These are phyloP conservation scores for Argyrosomus regius DNA, from an alignment of 2,797 vertebrate species.

Conservation along the genomic window DNA sequence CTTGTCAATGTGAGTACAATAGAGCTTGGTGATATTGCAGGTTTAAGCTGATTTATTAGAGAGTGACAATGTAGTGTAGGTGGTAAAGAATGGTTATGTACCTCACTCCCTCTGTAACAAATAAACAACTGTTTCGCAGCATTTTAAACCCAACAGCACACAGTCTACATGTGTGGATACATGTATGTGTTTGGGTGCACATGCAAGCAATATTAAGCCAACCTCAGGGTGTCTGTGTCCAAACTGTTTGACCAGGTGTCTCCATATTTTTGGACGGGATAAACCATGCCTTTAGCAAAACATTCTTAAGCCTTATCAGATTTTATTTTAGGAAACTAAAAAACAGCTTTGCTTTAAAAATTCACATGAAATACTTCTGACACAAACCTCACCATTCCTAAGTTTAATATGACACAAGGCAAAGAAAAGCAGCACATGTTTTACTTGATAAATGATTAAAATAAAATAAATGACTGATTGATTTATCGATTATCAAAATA, in stretches of 20 bases:
- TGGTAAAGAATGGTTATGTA: conserved; percentile 46
- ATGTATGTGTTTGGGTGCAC: not conserved
- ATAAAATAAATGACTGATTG: too few species aligned
- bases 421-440: not conserved
- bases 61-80: conserved; percentile 61
- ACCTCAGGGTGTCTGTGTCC: not conserved
- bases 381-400: not conserved
- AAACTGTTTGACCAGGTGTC: not conserved
- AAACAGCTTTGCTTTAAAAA: not conserved
- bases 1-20: conserved; percentile 62
- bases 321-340: not conserved
- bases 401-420: not conserved
- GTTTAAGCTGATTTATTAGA: conserved; percentile 62
- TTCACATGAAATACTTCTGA: not conserved
- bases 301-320: not conserved
- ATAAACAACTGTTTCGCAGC: conserved; percentile 30
- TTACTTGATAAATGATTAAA: conserved; percentile 10
- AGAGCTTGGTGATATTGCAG: conserved; percentile 50
- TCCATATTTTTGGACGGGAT: not conserved
- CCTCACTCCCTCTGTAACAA: conserved; percentile 20
- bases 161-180: not conserved
- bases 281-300: not conserved
- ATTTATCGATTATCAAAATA: conserved; percentile 6
- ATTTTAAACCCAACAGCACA: conserved; percentile 23
- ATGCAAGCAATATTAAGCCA: not conserved